These are phyloP conservation scores for Deladenus siricidicola DNA, from an alignment of 2,888 invertebrate species.

Conservation along the genomic window DNA sequence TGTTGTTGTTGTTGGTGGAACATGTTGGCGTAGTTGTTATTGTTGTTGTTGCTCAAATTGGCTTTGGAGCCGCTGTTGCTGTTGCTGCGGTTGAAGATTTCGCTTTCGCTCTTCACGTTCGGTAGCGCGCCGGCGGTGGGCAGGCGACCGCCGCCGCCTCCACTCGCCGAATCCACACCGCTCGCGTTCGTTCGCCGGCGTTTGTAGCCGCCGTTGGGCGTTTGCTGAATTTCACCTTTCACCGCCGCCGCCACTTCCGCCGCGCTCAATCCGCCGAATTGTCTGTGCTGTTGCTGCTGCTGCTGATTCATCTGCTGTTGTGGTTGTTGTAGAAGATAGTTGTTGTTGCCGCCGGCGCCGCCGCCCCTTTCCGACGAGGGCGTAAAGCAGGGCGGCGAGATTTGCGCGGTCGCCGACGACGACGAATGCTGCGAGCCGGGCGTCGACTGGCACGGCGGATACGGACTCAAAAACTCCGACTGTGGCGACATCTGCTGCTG, in stretches of 20 bases:
- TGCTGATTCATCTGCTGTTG: neutral
- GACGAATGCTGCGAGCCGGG: constrained; percentile 17
- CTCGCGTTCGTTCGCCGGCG: neutral
- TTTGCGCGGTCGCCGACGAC: constrained; percentile 8
- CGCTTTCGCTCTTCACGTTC: neutral
- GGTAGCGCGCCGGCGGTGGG: neutral
- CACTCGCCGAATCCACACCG: neutral
- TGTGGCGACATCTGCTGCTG: constrained; percentile 28
- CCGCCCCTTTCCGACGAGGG: neutral
- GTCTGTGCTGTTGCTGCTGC: no score
- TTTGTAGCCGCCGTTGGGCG: neutral
- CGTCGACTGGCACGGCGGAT: constrained; percentile 26
- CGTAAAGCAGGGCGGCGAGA: constrained; percentile 3
- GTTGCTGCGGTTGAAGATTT: neutral
- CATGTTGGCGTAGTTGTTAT: neutral
- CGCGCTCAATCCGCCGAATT: no score
- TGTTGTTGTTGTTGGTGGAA: no score
- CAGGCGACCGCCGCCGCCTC: neutral
- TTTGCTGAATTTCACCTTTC: neutral
- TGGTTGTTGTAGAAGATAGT: neutral
- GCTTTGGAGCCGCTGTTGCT: neutral
- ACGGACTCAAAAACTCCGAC: constrained; percentile 32
- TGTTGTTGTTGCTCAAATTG: constrained; percentile 9
- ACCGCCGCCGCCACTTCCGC: neutral
- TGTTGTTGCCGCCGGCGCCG: neutral